Evolutionary conservation across 2,113 vertebrate species (phyloP).

Genomic region (Microcebus tavaratra): DNA sequence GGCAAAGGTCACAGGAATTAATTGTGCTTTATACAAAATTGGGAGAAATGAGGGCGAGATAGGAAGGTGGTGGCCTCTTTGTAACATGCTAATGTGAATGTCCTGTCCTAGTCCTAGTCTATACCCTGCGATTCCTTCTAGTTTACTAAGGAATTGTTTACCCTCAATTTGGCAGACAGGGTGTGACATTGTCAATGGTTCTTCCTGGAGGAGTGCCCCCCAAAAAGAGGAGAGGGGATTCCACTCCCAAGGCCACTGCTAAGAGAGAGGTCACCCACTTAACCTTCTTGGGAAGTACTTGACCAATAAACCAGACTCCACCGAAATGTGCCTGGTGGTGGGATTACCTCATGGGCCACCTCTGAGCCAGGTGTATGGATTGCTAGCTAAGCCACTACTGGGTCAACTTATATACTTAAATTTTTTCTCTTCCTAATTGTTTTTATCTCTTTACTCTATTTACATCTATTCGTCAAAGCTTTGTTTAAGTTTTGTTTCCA

Average conservation of each 20-base stretch:
- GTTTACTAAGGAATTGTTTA: not conserved
- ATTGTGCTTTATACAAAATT: too few relatives aligned
- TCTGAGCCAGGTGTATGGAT: not conserved
- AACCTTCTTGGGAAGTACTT: not conserved
- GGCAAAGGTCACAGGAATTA: rapidly evolving
- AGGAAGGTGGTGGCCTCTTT: not conserved
- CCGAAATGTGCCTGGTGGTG: not conserved
- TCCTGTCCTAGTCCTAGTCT: not conserved
- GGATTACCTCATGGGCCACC: not conserved
- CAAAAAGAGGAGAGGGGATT: not conserved
- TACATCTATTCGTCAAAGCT: not conserved
- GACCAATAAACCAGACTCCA: not conserved
- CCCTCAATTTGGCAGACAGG: not conserved
- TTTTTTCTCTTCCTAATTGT: not conserved
- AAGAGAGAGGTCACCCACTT: not conserved
- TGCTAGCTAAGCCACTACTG: not conserved
- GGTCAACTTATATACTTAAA: not conserved
- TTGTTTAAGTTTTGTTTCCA: not conserved
- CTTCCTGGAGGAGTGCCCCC: not conserved
- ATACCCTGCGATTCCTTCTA: too few relatives aligned
- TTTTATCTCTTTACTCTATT: not conserved
- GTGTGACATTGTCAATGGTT: not conserved
- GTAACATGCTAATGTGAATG: rapidly evolving
- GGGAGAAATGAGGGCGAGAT: not conserved
- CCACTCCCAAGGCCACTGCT: not conserved